A percentile compares a stretch with the other conserved stretches of the same genome.
These are phyloP conservation scores for Apamea epomidion DNA, from an alignment of 2,888 invertebrate species.

Conservation along the genomic window DNA sequence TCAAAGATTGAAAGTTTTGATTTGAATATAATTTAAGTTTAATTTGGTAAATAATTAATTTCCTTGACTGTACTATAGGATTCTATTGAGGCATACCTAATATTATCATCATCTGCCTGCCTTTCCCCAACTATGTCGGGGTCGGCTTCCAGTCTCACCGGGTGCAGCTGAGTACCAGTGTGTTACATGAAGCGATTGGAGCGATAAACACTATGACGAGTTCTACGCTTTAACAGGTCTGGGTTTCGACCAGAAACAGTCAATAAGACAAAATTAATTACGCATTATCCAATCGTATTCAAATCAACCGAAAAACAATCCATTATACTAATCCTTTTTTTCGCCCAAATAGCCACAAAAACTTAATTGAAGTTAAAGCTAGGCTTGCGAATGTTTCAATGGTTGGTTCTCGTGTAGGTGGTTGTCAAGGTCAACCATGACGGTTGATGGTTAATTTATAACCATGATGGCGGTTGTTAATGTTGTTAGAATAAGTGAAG, in stretches of 20 bases:
- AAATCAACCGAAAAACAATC: constrained; percentile 37
- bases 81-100: no score
- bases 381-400: constrained; percentile 37
- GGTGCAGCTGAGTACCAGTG: no score
- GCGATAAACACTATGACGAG: neutral
- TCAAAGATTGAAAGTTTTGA: neutral
- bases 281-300: constrained; percentile 34
- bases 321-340: constrained; percentile 42
- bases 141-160: no score
- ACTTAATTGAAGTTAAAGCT: constrained; percentile 47
- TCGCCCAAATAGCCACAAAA: constrained; percentile 30
- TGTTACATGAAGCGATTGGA: no score
- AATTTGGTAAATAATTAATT: neutral
- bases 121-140: no score
- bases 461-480: constrained; percentile 51
- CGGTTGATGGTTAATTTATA: constrained; percentile 56
- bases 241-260: neutral
- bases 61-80: neutral
- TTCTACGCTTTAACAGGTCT: neutral
- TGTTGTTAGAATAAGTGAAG: constrained; percentile 52
- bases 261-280: constrained; percentile 13
- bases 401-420: constrained; percentile 44
- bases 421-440: constrained; percentile 49
- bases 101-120: no score
- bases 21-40: neutral